Conservation (phyloP, 2,888 invertebrate genomes). For the Drosophila bunnanda region DNA sequence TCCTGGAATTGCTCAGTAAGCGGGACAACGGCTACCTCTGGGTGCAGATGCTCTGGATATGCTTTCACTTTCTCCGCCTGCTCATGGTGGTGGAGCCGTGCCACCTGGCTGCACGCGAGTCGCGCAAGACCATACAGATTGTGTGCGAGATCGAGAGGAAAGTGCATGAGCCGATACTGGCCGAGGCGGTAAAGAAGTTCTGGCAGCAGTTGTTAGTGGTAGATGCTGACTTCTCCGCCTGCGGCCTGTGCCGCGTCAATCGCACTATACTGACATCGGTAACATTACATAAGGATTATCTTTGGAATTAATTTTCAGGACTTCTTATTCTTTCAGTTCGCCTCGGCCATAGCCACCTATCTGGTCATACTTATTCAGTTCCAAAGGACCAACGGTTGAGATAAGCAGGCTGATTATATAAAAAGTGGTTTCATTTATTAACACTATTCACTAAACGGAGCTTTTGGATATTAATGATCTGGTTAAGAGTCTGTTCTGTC, state of each 20-base stretch:
- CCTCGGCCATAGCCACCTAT: slow-evolving; percentile 86
- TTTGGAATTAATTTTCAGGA: background rate
- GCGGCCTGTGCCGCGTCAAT: slow-evolving; percentile 86
- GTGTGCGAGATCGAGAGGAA: slow-evolving; percentile 85
- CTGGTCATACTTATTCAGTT: slow-evolving; percentile 86
- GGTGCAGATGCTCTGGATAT: slow-evolving; percentile 85
- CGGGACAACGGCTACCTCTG: slow-evolving; percentile 84
- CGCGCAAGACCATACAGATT: slow-evolving; percentile 85
- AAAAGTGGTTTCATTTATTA: slow-evolving; percentile 49
- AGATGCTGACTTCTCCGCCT: slow-evolving; percentile 85
- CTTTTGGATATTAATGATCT: slow-evolving; percentile 25
- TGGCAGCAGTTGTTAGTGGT: slow-evolving; percentile 84
- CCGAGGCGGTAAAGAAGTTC: slow-evolving; percentile 84
- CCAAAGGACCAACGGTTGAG: slow-evolving; percentile 85
- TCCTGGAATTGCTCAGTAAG: slow-evolving; percentile 84
- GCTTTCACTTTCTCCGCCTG: slow-evolving; percentile 85
- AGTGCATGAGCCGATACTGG: slow-evolving; percentile 78
- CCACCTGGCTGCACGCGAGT: slow-evolving; percentile 85
- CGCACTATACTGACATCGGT: slow-evolving; percentile 86
- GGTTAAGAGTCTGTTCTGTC: slow-evolving; percentile 23
- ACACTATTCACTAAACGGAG: slow-evolving; percentile 48
- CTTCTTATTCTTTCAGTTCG: slow-evolving; percentile 82
- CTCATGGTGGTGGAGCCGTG: slow-evolving; percentile 86
- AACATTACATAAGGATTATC: slow-evolving; percentile 50
- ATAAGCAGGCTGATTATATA: slow-evolving; percentile 42